Conservation (phyloP, 2,888 invertebrate species). For the Pristionchus entomophagus region DNA sequence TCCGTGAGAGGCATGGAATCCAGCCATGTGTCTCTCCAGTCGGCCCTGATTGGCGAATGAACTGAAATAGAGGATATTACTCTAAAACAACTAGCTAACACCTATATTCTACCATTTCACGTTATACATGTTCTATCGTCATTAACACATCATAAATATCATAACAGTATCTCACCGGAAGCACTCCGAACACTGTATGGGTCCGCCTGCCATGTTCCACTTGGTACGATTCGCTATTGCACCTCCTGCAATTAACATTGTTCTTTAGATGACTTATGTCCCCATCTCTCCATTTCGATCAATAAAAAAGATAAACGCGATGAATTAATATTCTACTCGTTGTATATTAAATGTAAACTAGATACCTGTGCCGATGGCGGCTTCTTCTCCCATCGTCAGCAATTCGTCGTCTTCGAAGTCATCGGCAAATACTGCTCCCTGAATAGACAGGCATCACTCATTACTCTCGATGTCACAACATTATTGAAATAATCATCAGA, state of each 20-base stretch:
- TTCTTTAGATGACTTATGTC: too few species aligned
- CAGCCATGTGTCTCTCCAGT: constrained; percentile 69
- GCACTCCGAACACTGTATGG: constrained; percentile 68
- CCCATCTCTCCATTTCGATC: too few species aligned
- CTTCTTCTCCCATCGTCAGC: constrained; percentile 48
- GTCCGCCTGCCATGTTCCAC: constrained; percentile 52
- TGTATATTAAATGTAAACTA: neutral
- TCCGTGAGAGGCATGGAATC: constrained; percentile 67
- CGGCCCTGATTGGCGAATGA: constrained; percentile 67
- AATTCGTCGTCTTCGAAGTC: constrained; percentile 62
- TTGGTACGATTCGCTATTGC: constrained; percentile 49
- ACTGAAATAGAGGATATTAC: constrained; percentile 53
- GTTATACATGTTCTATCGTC: neutral
- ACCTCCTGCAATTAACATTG: neutral
- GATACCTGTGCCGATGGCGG: neutral
- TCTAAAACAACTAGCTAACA: too few species aligned
- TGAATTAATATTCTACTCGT: too few species aligned
- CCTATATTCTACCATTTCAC: neutral
- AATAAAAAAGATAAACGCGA: too few species aligned
- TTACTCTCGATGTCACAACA: too few species aligned
- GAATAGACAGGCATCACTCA: neutral
- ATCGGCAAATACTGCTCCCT: constrained; percentile 64
- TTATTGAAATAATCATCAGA: too few species aligned
- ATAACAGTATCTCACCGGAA: constrained; percentile 61
- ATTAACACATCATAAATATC: neutral